Evolutionary conservation across 2,113 vertebrate genomes (phyloP).

Genomic region (Heptranchias perlo): DNA sequence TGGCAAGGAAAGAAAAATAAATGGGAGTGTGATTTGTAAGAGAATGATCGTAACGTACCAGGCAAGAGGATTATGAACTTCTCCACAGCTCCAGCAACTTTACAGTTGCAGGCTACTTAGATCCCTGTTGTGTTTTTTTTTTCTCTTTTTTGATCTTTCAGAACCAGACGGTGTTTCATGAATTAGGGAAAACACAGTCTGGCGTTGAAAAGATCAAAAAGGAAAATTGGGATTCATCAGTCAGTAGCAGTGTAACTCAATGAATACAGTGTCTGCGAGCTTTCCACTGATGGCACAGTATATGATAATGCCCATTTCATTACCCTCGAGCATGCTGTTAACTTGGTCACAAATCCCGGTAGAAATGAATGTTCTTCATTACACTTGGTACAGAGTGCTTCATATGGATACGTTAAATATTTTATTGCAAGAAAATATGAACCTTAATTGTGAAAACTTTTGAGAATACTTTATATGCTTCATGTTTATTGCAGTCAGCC

Average conservation of each 20-base stretch:
- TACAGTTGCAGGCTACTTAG: background rate
- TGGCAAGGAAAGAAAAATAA: background rate
- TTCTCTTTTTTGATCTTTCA: conserved; percentile 9
- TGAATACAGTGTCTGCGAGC: background rate
- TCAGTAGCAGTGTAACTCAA: background rate
- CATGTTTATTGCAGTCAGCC: background rate
- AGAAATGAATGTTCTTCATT: background rate
- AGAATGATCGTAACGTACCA: too few species aligned
- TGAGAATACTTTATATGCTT: background rate
- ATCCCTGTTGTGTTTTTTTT: background rate
- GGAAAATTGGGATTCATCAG: background rate
- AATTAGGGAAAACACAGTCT: conserved; percentile 12
- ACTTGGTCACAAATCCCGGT: background rate
- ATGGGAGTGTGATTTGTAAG: background rate
- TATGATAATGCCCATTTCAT: background rate
- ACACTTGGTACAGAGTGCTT: background rate
- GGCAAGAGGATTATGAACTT: background rate
- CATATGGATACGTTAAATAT: background rate
- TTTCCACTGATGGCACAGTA: background rate
- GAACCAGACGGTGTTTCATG: background rate
- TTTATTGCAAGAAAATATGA: background rate
- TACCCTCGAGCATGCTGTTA: background rate
- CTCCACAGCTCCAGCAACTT: background rate
- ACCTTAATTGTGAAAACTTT: background rate
- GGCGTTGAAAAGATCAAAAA: background rate